Evolutionary conservation across 2,888 invertebrate genomes (phyloP).

Genomic region (Branchellion lobata): DNA sequence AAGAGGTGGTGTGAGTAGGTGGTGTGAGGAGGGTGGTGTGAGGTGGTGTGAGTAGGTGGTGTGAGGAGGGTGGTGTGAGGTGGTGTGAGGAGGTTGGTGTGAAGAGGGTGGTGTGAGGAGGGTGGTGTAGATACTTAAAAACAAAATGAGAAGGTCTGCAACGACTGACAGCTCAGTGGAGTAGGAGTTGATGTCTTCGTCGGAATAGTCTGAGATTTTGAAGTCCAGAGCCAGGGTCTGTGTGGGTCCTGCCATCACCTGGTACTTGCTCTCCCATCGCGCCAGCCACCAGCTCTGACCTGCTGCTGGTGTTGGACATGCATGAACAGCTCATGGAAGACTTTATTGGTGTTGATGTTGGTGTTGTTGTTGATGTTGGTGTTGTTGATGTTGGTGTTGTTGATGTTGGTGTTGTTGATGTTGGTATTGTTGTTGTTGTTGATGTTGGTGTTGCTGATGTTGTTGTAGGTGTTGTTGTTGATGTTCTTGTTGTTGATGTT

Average conservation of each 20-base stretch:
- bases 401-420: too few relatives aligned
- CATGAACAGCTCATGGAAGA: slow-evolving; percentile 42
- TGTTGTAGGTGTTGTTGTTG: too few relatives aligned
- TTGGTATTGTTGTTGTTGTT: too few relatives aligned
- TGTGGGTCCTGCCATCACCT: slow-evolving; percentile 20
- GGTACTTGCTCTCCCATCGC: slow-evolving; percentile 47
- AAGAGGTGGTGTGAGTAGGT: too few relatives aligned
- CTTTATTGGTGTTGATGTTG: too few relatives aligned
- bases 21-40: too few relatives aligned
- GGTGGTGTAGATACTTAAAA: too few relatives aligned
- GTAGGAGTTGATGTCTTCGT: slow-evolving; percentile 41
- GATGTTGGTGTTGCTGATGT: too few relatives aligned
- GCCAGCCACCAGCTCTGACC: slow-evolving; percentile 30
- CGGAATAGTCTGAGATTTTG: slow-evolving; percentile 46
- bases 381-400: too few relatives aligned
- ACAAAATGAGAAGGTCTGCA: background rate
- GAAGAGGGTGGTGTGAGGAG: too few relatives aligned
- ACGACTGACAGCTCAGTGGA: slow-evolving; percentile 43
- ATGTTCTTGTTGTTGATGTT: too few relatives aligned
- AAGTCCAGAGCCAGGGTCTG: slow-evolving; percentile 46
- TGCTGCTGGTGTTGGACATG: slow-evolving; percentile 37
- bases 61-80: background rate
- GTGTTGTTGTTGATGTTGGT: too few relatives aligned
- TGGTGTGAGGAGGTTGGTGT: background rate
- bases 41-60: background rate